Conservation (phyloP, 2,797 vertebrate species). For the Sebastes variabilis region DNA sequence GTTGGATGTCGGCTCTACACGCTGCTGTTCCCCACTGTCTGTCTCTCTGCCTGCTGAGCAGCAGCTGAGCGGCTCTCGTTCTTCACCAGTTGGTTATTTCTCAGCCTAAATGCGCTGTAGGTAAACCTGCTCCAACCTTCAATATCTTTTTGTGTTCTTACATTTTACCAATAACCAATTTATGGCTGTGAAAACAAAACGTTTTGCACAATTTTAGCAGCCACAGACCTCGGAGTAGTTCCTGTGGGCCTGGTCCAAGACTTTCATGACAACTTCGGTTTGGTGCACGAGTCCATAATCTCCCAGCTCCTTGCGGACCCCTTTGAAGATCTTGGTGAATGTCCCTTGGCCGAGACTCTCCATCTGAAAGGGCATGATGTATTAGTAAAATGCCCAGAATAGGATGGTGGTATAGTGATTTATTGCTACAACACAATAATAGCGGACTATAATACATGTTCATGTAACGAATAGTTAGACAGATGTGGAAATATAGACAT, state of each 20-base stretch:
- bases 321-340: conserved; percentile 97
- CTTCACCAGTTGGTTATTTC: neutral
- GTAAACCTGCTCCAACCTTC: neutral
- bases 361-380: conserved; percentile 72
- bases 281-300: conserved; percentile 92
- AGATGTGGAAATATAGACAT: neutral
- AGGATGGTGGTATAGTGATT: neutral
- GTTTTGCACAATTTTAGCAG: neutral
- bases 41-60: neutral
- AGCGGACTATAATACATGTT: neutral
- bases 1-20: too few species aligned
- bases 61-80: neutral
- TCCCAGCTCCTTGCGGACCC: conserved; percentile 91
- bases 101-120: neutral
- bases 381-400: neutral
- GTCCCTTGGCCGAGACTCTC: conserved; percentile 96
- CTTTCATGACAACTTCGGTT: conserved; percentile 94
- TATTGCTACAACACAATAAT: neutral
- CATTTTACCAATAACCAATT: neutral
- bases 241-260: conserved; percentile 92
- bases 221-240: conserved; percentile 90
- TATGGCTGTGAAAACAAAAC: neutral
- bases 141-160: too few species aligned
- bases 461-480: neutral
- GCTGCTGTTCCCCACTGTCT: too few species aligned